Base-by-base conservation (phyloP, 1,140 invertebrate species). In the Archivesica marissinica region DNA sequence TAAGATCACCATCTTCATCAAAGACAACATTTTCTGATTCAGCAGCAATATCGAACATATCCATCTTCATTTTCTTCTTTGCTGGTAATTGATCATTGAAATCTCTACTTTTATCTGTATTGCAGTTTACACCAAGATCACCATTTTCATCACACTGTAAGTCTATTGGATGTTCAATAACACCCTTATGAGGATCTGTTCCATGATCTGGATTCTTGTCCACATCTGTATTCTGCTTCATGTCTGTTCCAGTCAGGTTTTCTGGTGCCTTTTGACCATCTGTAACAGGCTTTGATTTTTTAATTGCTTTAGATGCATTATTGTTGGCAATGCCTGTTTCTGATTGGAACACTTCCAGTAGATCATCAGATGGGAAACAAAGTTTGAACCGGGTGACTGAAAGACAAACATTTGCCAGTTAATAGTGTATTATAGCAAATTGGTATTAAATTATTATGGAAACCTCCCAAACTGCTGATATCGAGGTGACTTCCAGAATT, bases 1-100 rank as follows among this genome's bases (percentile, higher is more conserved):
- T n/a, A 20, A 59, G 30, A 35, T 76, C 74, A 9, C 74, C 74
- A 76, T 76, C 74, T 59, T 50, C 44, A 76, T 76, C 74, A 76
- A 30, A 76, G n/a, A n/a, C n/a, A n/a, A n/a, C n/a, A n/a, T 44
- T 17, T 44, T 9, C 41, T 44, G 17, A 7, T 44, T 44, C 17
- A 44, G 41, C 17, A 44, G 41, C 17, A 44, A 44, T 17, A 44
- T 44, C 41, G 7, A 17, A 9, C 41, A 44, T 17, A 44, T 44
- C 41, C 17, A 44, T 9, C 41, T 44, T n/a, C n/a, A n/a, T 44
- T 44, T 44, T 44, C 41, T 44, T 44, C 41, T 44, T 44, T 44
- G 7, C 17, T 9, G 7, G 7, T 9, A 17, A 9, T 23, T n/a
- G 2, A 4, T 52, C 50, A n/a, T 23, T 52, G 20, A 11, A 7